phyloP scores from a whole-genome alignment of 2,113 vertebrate species.

The Crotophaga sulcirostris region DNA sequence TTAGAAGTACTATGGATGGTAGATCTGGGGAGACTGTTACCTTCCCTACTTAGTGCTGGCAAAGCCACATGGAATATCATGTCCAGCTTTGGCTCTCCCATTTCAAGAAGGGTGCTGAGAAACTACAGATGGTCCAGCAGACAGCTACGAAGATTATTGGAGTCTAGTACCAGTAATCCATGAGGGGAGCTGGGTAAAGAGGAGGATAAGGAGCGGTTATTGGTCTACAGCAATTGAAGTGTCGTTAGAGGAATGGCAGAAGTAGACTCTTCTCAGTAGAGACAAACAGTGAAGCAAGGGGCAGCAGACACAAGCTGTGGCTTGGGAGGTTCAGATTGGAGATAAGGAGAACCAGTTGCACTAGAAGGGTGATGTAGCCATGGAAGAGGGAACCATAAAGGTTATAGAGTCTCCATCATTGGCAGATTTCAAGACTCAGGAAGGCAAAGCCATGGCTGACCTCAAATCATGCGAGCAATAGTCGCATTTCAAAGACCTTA shows the following conservation, averaged over 20 bases:
- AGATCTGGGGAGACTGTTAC: not conserved
- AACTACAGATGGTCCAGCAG: not conserved
- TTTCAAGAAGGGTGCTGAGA: not conserved
- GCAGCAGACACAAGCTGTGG: not conserved
- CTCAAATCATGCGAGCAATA: fast-evolving
- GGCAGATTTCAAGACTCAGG: not conserved
- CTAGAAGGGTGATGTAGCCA: not conserved
- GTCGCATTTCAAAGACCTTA: not conserved
- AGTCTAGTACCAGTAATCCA: not conserved
- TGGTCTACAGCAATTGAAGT: not conserved
- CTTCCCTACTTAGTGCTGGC: not conserved
- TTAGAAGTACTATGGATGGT: not conserved
- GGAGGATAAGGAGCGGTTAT: not conserved
- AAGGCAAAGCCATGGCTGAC: not conserved
- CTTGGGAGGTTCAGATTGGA: not conserved
- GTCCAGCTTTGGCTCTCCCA: not conserved
- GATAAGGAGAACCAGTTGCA: not conserved
- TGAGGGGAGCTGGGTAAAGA: not conserved
- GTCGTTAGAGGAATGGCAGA: not conserved
- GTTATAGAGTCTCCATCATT: not conserved
- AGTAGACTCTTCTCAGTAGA: not conserved
- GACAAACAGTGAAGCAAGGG: not conserved
- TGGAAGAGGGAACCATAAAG: not conserved
- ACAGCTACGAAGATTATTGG: not conserved
- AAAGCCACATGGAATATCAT: not conserved